A percentile compares a stretch with the other conserved stretches of the same genome.
phyloP scores from a whole-genome alignment of 2,888 invertebrate genomes.

The Meloe dianella region DNA sequence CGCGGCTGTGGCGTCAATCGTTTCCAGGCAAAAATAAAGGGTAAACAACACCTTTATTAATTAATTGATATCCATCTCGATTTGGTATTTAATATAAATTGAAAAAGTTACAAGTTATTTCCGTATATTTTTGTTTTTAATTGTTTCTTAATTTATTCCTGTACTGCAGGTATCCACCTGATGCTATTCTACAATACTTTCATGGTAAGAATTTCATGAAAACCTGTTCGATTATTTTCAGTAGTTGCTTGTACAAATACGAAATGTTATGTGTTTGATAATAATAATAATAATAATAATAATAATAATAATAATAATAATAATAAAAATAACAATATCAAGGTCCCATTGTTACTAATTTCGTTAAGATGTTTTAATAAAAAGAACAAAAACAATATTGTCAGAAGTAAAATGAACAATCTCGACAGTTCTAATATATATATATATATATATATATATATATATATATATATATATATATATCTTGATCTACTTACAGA shows the following conservation, averaged over 20 bases:
- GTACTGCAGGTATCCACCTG: too few species aligned
- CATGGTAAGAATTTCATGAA: constrained; percentile 18
- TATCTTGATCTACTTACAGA: neutral
- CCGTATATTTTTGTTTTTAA: too few species aligned
- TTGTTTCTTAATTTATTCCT: too few species aligned
- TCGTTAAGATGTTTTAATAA: neutral
- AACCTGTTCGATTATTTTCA: constrained; percentile 19
- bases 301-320: neutral
- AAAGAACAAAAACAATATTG: neutral
- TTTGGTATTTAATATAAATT: too few species aligned
- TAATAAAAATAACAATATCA: neutral
- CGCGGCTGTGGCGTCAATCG: too few species aligned
- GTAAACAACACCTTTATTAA: too few species aligned
- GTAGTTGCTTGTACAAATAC: constrained; percentile 10
- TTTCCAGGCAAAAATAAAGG: too few species aligned
- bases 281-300: neutral
- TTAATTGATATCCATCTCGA: too few species aligned
- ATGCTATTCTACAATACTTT: constrained; percentile 15
- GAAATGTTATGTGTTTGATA: constrained; percentile 17
- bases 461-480: too few species aligned
- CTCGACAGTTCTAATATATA: neutral
- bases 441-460: too few species aligned
- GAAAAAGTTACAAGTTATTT: too few species aligned
- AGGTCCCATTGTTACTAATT: neutral
- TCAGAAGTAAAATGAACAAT: neutral